Conservation (phyloP, 2,888 invertebrate species). For the Galeopsomyia nigrocyanea region DNA sequence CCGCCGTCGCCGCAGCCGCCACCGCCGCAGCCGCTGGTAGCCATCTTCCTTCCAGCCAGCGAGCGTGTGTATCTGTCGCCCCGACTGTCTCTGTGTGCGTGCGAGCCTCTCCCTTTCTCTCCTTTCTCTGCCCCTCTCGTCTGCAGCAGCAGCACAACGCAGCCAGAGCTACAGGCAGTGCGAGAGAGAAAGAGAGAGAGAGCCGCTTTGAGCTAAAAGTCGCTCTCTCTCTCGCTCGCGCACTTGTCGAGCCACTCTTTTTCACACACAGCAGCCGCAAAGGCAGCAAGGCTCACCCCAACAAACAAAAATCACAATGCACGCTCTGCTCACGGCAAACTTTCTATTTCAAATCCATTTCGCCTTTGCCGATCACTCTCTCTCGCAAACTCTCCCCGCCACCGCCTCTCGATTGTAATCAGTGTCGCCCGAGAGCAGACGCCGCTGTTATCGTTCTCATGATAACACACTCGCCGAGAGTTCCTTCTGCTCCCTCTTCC, state of each 20-base stretch:
- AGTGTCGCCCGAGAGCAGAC: background rate
- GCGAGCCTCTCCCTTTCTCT: constrained; percentile 46
- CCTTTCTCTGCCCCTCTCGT: constrained; percentile 38
- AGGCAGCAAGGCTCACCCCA: background rate
- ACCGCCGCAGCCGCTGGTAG: constrained; percentile 56
- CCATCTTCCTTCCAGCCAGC: constrained; percentile 54
- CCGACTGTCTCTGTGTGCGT: background rate
- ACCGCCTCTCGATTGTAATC: constrained; percentile 7
- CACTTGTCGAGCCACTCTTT: constrained; percentile 4
- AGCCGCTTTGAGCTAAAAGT: background rate
- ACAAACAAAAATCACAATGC: constrained; percentile 4
- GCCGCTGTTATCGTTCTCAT: background rate
- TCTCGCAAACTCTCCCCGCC: background rate
- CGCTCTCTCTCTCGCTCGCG: constrained; percentile 3
- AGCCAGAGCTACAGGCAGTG: too few species aligned
- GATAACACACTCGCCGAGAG: constrained; percentile 2
- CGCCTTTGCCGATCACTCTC: background rate
- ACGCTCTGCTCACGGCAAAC: constrained; percentile 6
- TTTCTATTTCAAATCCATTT: constrained; percentile 40
- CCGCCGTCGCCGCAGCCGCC: constrained; percentile 58
- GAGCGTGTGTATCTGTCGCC: background rate
- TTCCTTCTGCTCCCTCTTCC: background rate
- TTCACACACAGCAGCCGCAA: background rate
- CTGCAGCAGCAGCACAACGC: background rate
- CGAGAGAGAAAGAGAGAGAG: background rate